Conservation (phyloP, 1,140 invertebrate genomes). For the Zaprionus capensis region DNA sequence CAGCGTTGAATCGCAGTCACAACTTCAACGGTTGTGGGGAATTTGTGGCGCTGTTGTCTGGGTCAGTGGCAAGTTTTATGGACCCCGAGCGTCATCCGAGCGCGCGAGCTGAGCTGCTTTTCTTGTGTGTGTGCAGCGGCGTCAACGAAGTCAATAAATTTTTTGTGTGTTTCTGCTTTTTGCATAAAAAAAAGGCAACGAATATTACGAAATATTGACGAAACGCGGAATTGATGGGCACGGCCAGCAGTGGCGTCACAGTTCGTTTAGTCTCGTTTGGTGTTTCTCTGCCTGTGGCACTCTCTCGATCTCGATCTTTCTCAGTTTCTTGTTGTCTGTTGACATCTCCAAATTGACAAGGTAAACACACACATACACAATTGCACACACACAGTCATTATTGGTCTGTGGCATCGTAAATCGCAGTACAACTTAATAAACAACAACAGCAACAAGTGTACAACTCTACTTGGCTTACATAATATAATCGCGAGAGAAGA, state of each 20-base stretch:
- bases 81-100: conserved; percentile 17
- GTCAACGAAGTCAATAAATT: conserved; percentile 46
- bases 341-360: conserved; percentile 59
- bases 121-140: conserved; percentile 35
- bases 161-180: conserved; percentile 53
- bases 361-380: conserved; percentile 47
- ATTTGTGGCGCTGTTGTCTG: conserved; percentile 59
- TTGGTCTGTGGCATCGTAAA: conserved; percentile 51
- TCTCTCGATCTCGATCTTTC: neutral
- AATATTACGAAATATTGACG: conserved; percentile 63
- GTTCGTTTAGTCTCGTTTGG: conserved; percentile 18
- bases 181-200: conserved; percentile 46
- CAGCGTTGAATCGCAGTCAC: conserved; percentile 16
- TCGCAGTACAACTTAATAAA: conserved; percentile 42
- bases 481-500: conserved; percentile 54
- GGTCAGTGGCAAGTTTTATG: conserved; percentile 74
- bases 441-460: conserved; percentile 26
- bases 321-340: conserved; percentile 30
- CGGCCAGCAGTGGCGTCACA: conserved; percentile 32
- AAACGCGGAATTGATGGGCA: conserved; percentile 61
- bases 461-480: conserved; percentile 41
- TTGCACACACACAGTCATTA: conserved; percentile 1
- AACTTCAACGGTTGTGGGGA: conserved; percentile 63
- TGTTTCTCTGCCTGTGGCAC: conserved; percentile 19
- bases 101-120: neutral